Percentiles rank a stretch among this genome's conserved stretches.
These are phyloP conservation scores for Apteryx mantelli DNA, from an alignment of 2,113 vertebrate species.

Conservation along the genomic window DNA sequence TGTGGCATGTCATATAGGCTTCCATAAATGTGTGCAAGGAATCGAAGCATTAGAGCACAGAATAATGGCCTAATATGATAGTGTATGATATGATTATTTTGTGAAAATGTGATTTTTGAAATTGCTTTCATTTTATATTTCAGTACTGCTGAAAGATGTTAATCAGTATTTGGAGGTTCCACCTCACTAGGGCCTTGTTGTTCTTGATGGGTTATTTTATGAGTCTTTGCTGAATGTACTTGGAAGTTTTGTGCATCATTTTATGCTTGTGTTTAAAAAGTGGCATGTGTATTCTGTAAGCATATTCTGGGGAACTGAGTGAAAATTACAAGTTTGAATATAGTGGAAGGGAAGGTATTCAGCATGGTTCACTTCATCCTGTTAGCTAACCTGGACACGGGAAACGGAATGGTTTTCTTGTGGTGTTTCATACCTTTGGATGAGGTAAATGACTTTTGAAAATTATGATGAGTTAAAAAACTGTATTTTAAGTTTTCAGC, in stretches of 20 bases:
- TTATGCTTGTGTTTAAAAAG: neutral
- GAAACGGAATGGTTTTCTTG: neutral
- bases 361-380: neutral
- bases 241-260: neutral
- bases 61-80: neutral
- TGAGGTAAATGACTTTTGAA: neutral
- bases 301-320: neutral
- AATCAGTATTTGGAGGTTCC: neutral
- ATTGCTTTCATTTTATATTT: neutral
- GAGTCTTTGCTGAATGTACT: neutral
- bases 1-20: neutral
- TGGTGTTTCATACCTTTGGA: neutral
- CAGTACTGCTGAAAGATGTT: neutral
- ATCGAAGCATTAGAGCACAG: neutral
- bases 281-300: fast-evolving
- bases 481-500: neutral
- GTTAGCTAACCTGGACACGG: fast-evolving
- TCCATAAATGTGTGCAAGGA: neutral
- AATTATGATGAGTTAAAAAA: neutral
- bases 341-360: neutral
- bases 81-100: neutral
- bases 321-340: neutral
- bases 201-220: neutral
- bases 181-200: neutral
- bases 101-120: neutral